Percentiles rank a stretch among this genome's conserved stretches.
phyloP scores from a whole-genome alignment of 2,113 vertebrate species.

The Saccopteryx leptura region DNA sequence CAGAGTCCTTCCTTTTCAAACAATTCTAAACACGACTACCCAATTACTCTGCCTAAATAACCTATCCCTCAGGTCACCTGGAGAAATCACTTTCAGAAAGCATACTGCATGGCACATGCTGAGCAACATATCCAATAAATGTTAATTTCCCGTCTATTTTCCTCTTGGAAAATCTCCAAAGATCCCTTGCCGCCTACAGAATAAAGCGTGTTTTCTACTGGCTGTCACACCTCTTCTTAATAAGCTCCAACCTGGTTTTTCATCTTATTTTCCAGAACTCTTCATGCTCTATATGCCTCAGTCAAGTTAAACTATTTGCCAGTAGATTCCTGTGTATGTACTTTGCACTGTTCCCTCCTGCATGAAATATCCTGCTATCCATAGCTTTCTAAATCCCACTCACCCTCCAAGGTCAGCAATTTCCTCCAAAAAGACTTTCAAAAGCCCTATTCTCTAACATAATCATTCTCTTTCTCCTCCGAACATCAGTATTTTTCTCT shows the following conservation, averaged over 20 bases:
- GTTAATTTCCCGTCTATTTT: not conserved
- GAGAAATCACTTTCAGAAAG: conserved; percentile 1
- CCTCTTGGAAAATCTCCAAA: conserved; percentile 22
- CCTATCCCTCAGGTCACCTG: not conserved
- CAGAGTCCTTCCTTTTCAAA: not conserved
- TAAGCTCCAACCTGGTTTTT: not conserved
- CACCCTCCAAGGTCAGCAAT: not conserved
- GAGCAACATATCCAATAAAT: not conserved
- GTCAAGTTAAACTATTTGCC: conserved; percentile 41
- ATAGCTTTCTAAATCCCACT: not conserved
- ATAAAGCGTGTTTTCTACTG: not conserved
- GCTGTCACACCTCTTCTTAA: not conserved
- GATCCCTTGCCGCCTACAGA: not conserved
- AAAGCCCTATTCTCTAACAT: conserved; percentile 3
- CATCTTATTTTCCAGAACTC: conserved; percentile 49
- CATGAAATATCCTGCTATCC: not conserved
- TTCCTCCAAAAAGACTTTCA: not conserved
- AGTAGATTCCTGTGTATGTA: not conserved
- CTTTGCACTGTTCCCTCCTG: not conserved
- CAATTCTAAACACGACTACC: not conserved
- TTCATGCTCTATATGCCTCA: not conserved
- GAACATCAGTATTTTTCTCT: not conserved
- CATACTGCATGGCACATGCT: not conserved
- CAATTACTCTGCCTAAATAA: conserved; percentile 17
- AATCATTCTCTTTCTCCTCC: not conserved